A percentile compares a stretch with the other conserved stretches of the same genome.
Conservation (phyloP, 2,113 vertebrate genomes). For the Mormyrus lacerda region DNA sequence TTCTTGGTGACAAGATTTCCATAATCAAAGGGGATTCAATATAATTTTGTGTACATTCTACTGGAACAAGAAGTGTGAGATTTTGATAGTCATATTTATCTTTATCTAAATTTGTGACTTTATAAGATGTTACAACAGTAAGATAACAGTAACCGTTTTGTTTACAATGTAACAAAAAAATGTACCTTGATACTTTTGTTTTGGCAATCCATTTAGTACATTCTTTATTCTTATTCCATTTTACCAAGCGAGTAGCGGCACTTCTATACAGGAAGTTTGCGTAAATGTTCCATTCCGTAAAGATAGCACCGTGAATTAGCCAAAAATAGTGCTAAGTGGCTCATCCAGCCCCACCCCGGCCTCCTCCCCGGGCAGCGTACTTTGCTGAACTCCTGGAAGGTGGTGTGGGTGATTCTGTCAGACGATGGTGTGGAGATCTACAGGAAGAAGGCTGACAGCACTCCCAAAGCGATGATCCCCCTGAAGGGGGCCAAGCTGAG, state of each 20-base stretch:
- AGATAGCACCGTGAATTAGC: background rate
- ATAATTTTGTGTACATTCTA: background rate
- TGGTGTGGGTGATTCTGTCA: constrained; percentile 83
- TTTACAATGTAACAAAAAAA: background rate
- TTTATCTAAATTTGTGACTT: background rate
- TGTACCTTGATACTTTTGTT: background rate
- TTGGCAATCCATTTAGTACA: background rate
- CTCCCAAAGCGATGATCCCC: constrained; percentile 91
- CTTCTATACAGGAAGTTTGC: background rate
- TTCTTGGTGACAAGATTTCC: background rate
- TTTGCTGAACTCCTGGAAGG: constrained; percentile 86
- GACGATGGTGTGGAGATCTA: constrained; percentile 93
- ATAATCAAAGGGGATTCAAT: background rate
- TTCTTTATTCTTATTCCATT: background rate
- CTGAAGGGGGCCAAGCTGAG: constrained; percentile 73
- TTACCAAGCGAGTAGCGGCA: background rate
- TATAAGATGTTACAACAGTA: background rate
- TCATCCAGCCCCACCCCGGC: background rate
- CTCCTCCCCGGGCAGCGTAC: constrained; percentile 63
- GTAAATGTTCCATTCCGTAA: background rate
- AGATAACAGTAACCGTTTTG: background rate
- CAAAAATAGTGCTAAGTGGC: background rate
- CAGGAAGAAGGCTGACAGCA: constrained; percentile 81
- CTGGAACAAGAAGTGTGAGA: background rate
- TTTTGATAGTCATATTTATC: background rate